Evolutionary conservation across 1,140 invertebrate species (phyloP), one percentile per base, ranked within the genome.

Genomic region (Pogonognathellus flavescens): DNA sequence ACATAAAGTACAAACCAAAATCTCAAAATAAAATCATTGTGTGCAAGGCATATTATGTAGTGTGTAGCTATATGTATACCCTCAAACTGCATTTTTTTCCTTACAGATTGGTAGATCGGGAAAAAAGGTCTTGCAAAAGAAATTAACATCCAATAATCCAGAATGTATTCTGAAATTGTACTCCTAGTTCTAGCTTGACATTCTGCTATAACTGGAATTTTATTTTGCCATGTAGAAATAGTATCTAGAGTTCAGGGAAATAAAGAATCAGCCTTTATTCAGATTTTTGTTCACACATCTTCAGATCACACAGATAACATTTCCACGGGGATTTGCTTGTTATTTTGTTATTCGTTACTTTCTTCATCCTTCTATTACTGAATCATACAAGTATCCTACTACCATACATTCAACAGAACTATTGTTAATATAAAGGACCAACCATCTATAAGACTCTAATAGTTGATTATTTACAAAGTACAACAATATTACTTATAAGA

Each of bases 51-150:
- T 66, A 25, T 25, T n/a, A 66, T 22, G 7, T 66, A 14, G 22
- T 66, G 20, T 66, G 7, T 14, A 8, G 11, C 14, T n/a, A n/a
- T n/a, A n/a, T n/a, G n/a, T n/a, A n/a, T n/a, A n/a, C n/a, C n/a
- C n/a, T n/a, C n/a, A n/a, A n/a, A n/a, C n/a, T n/a, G n/a, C n/a
- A 55, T 55, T 55, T 55, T 49, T 25, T 13, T 31, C 66, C 2
- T n/a, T 72, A 49, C 18, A 76, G 70, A 76, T 76, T 16, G 49
- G 31, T n/a, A 50, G 41, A 76, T 25, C 41, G n/a, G 70, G 25
- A 6, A 76, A 50, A 50, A 16, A 16, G 0, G 18, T 50, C 18
- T n/a, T 76, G 7, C n/a, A 8, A 1, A n/a, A 49, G 16, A 76
- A 76, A 50, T 16, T 76, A 1, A 18, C 10, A 14, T 18, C 31